A percentile compares a stretch with the other conserved stretches of the same genome.
These are phyloP conservation scores for Balanococcus diminutus DNA, from an alignment of 2,888 invertebrate species.

Conservation along the genomic window DNA sequence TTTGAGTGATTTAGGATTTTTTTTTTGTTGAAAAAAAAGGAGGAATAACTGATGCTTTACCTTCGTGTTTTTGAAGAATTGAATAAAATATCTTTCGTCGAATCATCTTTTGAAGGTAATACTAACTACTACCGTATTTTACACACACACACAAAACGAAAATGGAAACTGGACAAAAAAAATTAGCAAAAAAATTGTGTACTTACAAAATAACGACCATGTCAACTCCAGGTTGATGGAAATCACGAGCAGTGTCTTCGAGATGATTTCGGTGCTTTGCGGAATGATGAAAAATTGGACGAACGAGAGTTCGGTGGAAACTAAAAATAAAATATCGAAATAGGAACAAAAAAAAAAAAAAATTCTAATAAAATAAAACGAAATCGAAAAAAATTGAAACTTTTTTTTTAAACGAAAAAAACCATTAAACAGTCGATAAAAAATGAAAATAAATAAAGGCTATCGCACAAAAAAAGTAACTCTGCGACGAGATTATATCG, in stretches of 20 bases:
- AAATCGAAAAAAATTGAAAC: neutral
- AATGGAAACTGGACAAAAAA: neutral
- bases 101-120: too few species aligned
- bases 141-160: too few species aligned
- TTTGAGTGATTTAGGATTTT: too few species aligned
- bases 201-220: conserved; percentile 52
- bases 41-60: too few species aligned
- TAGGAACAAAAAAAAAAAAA: neutral
- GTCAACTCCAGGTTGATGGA: conserved; percentile 39
- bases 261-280: neutral
- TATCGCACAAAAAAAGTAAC: neutral
- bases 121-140: too few species aligned
- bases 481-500: neutral
- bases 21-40: too few species aligned
- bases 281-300: neutral
- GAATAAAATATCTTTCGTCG: too few species aligned
- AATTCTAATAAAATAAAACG: neutral
- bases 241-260: neutral
- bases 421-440: too few species aligned
- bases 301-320: neutral
- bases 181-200: neutral
- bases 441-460: neutral
- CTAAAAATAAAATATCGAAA: neutral
- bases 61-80: too few species aligned
- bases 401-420: too few species aligned